A percentile compares a stretch with the other conserved stretches of the same genome.
These are phyloP conservation scores for Caenorhabditis elegans DNA, from an alignment of 1,140 invertebrate genomes.

Conservation along the genomic window WBcel235 BX284606.5:11731501-11732000, in stretches of 20 bases:
- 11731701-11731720: not conserved
- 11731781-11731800: constrained; percentile 6
- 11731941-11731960: not conserved
- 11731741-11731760: not conserved
- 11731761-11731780: constrained; percentile 24
- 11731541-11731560: not conserved
- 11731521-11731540: not conserved
- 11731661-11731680: not conserved
- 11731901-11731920: not conserved
- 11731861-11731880: not conserved
- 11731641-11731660: not conserved
- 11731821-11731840: constrained; percentile 1
- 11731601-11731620: not conserved
- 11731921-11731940: not conserved
- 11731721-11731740: not conserved
- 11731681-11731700: not conserved
- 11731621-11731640: not conserved
- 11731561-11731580: constrained; percentile 2
- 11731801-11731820: constrained; percentile 1
- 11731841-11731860: constrained; percentile 17
- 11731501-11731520: not conserved
- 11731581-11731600: not conserved
- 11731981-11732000: not conserved
- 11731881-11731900: not conserved
- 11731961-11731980: not conserved